Evolutionary conservation across 2,888 invertebrate genomes (phyloP), one percentile per base, ranked within the genome.

Genomic region (Drosophila ezoana): DNA sequence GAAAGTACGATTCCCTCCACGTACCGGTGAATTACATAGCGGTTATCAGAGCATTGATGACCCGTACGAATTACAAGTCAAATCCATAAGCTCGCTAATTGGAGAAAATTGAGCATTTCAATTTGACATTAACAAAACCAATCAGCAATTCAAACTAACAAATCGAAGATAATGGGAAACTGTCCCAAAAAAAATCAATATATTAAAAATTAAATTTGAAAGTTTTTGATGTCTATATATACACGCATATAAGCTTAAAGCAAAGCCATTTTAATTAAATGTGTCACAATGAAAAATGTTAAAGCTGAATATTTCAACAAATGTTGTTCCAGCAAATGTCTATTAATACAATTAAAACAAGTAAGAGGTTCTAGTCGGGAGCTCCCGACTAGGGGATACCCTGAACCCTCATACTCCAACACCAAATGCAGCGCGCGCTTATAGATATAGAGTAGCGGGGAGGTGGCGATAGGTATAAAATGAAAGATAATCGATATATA

Each of bases 11-110:
- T 18, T 44, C 52, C 4, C 14, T 14, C 23, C 9, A 11, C 14
- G n/a, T 38, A n/a, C 33, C 23, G 28, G 23, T 53, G 41, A 53
- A 44, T 16, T 52, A 18, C 20, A 28, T 11, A 37, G 4, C 38
- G 16, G 38, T 40, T 47, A 1, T 32, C 23, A 52, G 51, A 56
- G 56, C 63, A 54, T 51, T 58, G 48, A 58, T 58, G 51, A 49
- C 16, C 35, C 14, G 56, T 54, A 56, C 51, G 60, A 56, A 60
- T 6, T 44, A 38, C 41, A 49, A 14, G 20, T 20, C 23, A 56
- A 16, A 43, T 18, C 18, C 1, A 18, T 18, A 18, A 11, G 4
- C 38, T 23, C 16, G 23, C 18, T n/a, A n/a, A 53, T 43, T 28
- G 10, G n/a, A 11, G n/a, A n/a, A n/a, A n/a, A n/a, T n/a, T 11